A percentile compares a stretch with the other conserved stretches of the same genome.
These are phyloP conservation scores for Embiotoca jacksoni DNA, from an alignment of 2,113 vertebrate genomes.

Conservation along the genomic window DNA sequence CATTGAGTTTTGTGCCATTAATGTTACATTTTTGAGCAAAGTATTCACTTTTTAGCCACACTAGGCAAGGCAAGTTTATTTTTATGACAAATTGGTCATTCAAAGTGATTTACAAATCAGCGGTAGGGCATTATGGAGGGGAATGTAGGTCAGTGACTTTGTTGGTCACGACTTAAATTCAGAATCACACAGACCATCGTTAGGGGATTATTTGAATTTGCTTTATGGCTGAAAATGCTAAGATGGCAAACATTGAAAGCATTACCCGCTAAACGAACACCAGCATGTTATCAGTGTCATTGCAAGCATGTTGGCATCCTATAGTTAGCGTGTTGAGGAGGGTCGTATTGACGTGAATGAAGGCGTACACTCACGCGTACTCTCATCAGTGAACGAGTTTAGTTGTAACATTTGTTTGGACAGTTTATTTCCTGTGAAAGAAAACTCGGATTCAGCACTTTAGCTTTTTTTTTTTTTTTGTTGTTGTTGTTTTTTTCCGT, in stretches of 20 bases:
- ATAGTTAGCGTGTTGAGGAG: not conserved
- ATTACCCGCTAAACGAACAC: not conserved
- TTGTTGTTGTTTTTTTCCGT: no score
- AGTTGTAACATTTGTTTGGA: no score
- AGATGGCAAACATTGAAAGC: not conserved
- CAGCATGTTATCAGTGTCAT: not conserved
- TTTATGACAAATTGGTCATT: no score
- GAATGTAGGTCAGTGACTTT: not conserved
- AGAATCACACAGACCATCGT: no score
- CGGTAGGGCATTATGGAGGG: not conserved
- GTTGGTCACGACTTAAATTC: not conserved
- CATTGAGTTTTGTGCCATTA: not conserved
- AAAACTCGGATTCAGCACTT: conserved; percentile 55
- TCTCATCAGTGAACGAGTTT: no score
- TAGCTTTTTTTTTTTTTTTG: conserved; percentile 45
- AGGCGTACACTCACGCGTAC: no score
- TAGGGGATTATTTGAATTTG: not conserved
- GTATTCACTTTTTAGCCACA: not conserved
- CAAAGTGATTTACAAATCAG: no score
- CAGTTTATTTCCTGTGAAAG: conserved; percentile 15
- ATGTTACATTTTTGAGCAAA: not conserved
- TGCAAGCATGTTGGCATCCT: not conserved
- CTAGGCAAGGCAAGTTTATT: no score
- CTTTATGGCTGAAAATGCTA: accelerated
- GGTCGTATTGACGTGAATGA: no score